Conservation (phyloP, 2,113 vertebrate species). For the Indicator indicator region DNA sequence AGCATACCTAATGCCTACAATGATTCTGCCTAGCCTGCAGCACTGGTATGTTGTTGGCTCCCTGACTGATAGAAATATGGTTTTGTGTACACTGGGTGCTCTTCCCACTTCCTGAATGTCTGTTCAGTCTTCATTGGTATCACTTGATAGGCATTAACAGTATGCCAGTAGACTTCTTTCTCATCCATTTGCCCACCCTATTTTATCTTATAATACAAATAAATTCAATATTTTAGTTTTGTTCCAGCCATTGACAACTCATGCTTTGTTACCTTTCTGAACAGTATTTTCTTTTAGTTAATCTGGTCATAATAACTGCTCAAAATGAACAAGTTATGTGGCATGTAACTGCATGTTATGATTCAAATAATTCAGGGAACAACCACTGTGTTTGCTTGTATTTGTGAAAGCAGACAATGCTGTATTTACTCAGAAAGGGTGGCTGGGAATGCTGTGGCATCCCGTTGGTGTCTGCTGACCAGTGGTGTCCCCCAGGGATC, state of each 20-base stretch:
- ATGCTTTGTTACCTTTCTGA: not conserved
- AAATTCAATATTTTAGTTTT: not conserved
- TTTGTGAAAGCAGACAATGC: not conserved
- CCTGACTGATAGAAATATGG: not conserved
- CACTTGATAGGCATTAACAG: not conserved
- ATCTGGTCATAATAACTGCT: not conserved
- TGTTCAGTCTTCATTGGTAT: not conserved
- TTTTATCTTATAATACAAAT: not conserved
- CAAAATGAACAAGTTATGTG: not conserved
- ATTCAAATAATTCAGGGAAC: not conserved
- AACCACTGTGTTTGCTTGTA: not conserved
- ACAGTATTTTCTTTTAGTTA: not conserved
- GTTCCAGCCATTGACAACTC: not conserved
- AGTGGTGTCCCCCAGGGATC: too few species aligned
- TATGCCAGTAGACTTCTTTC: not conserved
- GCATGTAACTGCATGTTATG: not conserved
- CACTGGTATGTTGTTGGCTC: not conserved
- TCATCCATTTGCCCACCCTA: not conserved
- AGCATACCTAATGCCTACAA: not conserved
- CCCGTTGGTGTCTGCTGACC: too few species aligned
- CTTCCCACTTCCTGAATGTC: not conserved
- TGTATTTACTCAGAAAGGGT: not conserved
- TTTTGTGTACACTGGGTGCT: not conserved
- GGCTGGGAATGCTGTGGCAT: too few species aligned
- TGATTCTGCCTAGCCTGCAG: not conserved